phyloP scores from a whole-genome alignment of 2,888 invertebrate species.

The Heliconius erato region DNA sequence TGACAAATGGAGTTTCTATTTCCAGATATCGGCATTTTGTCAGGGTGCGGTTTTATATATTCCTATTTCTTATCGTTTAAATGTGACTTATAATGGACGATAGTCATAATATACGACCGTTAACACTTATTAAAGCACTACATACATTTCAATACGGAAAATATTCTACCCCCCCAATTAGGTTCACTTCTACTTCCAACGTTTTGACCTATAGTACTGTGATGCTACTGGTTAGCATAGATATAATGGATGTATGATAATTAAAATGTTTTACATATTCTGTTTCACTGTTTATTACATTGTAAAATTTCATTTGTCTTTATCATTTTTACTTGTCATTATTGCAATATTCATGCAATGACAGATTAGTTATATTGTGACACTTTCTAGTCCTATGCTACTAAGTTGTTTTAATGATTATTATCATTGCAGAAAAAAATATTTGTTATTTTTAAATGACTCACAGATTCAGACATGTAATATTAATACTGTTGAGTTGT shows the following conservation, averaged over 20 bases:
- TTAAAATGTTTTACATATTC: neutral
- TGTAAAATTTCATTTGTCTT: conserved; percentile 17
- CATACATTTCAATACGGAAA: conserved; percentile 33
- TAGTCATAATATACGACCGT: conserved; percentile 26
- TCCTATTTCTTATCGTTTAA: conserved; percentile 57
- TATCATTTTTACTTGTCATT: conserved; percentile 21
- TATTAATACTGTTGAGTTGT: neutral
- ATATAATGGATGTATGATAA: neutral
- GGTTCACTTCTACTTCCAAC: conserved; percentile 27
- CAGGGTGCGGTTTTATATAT: conserved; percentile 80
- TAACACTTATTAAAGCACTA: conserved; percentile 1
- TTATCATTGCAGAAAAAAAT: neutral
- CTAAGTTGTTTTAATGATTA: neutral
- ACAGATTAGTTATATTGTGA: conserved; percentile 9
- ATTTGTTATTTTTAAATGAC: neutral
- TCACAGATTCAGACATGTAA: neutral
- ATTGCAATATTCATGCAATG: conserved; percentile 10
- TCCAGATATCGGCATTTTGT: conserved; percentile 84
- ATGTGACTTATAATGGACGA: conserved; percentile 47
- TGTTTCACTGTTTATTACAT: conserved; percentile 2
- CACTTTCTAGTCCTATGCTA: neutral
- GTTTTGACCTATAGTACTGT: conserved; percentile 3
- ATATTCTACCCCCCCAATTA: conserved; percentile 33
- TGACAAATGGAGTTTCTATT: conserved; percentile 86
- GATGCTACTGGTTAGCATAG: neutral